Evolutionary conservation across 2,888 invertebrate genomes (phyloP), one percentile per base, ranked within the genome.

Genomic region (Stenurella melanura): DNA sequence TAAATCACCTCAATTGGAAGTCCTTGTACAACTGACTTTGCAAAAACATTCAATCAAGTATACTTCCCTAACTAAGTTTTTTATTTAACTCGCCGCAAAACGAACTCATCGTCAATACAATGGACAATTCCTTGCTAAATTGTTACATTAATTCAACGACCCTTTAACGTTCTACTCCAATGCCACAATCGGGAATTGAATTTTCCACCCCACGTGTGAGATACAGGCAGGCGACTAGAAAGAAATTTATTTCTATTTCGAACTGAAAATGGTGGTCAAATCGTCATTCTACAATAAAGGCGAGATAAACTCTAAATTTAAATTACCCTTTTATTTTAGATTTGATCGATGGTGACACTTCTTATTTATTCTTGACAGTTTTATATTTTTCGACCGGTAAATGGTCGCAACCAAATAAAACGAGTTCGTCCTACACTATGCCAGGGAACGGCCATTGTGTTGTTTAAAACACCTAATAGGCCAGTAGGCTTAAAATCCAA

Each of bases 101-200:
- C 74, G 69, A 74, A 38, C 74, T 60, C 38, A 58, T 58, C 57
- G 67, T 57, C 73, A 34, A 68, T 74, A 74, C 74, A 74, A 74
- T 68, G 69, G 69, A 69, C 74, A 74, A 69, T 69, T 74, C 56
- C 74, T 74, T 21, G 69, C 74, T 69, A 69, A 74, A 74, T 74
- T 74, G 74, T 74, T 74, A 56, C 69, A 74, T 74, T 74, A 74
- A 69, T 69, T 69, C 74, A 68, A 69, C 56, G 74, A 69, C 69
- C 74, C 69, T 74, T 34, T 67, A 74, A 30, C 69, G n/a, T 38
- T 64, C 50, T 56, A 56, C 63, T 70, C n/a, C 67, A 21, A n/a
- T 58, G 50, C 63, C 30, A 26, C 56, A 19, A 18, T 30, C 64
- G 34, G 26, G 30, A 63, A 72, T 72, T 72, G 73, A 73, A 63